phyloP scores from a whole-genome alignment of 37 sponge, comb jelly and placozoan species.

The Oopsacas minuta region DNA sequence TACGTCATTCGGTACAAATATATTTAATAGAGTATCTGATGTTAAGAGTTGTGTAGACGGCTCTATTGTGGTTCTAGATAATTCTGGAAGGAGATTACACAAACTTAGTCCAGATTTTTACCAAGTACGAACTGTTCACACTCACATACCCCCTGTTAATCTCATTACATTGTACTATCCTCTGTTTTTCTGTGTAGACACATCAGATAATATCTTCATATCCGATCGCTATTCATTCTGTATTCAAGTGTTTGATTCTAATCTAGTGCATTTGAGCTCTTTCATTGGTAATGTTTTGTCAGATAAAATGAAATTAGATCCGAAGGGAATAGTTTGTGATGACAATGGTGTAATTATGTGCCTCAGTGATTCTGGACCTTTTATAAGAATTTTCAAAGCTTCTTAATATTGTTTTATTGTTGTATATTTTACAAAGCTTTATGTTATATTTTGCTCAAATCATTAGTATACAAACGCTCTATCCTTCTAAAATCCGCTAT shows the following conservation, averaged over 20 bases:
- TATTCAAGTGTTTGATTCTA: not conserved
- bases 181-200: not conserved
- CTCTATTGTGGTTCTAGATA: not conserved
- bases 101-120: not conserved
- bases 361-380: not conserved
- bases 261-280: not conserved
- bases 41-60: not conserved
- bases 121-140: not conserved
- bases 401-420: too few relatives aligned
- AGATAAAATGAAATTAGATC: not conserved
- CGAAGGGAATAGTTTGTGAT: not conserved
- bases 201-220: not conserved
- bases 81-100: constrained; percentile 11
- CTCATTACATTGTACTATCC: not conserved
- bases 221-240: not conserved
- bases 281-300: not conserved
- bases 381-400: not conserved
- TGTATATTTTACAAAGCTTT: too few relatives aligned
- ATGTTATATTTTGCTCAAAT: too few relatives aligned
- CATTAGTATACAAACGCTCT: too few relatives aligned
- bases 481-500: too few relatives aligned
- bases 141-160: not conserved
- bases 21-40: not conserved
- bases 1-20: not conserved
- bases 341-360: not conserved